Base-by-base conservation (phyloP, 2,888 invertebrate species). In the Galeopsomyia nigrocyanea region DNA sequence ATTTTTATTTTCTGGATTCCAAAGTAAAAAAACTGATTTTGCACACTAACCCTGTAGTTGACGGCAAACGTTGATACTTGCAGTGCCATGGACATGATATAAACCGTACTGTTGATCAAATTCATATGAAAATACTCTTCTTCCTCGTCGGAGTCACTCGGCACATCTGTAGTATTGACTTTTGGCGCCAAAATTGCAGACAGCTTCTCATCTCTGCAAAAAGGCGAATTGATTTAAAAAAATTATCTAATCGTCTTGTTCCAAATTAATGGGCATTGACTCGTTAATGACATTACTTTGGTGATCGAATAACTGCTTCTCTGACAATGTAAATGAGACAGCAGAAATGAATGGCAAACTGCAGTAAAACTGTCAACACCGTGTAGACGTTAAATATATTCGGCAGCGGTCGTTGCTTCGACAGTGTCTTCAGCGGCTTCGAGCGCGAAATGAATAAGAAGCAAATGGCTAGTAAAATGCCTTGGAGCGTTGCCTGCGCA, bases 311-410 rank as follows among this genome's bases (percentile, higher is more conserved):
- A 13, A 91, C 92, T 0, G 96, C 96, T 86, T 94, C 92, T 74
- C 91, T 91, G 2, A 98, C 97, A 78, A 99, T 88, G 86, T 93
- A 98, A 62, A 98, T 91, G 47, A 99, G 91, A 79, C 96, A 94
- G 13, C 91, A 85, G 88, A 99, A 99, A 86, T 99, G 99, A 6
- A 99, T 95, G 39, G 93, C 91, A 87, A 99, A 99, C 88, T 99
- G 99, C 0, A 94, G 87, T 60, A 98, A 88, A 71, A 99, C 99
- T 1, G 99, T 99, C 81, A 96, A 89, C 78, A 99, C 91, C 0
- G 99, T 99, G 87, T 99, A 99, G 65, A 95, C 86, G 87, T 99
- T 99, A 88, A 99, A 99, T 78, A 99, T 99, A 87, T 99, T 99
- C 57, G 99, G 97, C 79, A 99, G 89, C 0, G 99, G 99, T 53